A percentile compares a stretch with the other conserved stretches of the same genome.
phyloP scores from a whole-genome alignment of 2,113 vertebrate genomes.

The Illadopsis cleaveri region DNA sequence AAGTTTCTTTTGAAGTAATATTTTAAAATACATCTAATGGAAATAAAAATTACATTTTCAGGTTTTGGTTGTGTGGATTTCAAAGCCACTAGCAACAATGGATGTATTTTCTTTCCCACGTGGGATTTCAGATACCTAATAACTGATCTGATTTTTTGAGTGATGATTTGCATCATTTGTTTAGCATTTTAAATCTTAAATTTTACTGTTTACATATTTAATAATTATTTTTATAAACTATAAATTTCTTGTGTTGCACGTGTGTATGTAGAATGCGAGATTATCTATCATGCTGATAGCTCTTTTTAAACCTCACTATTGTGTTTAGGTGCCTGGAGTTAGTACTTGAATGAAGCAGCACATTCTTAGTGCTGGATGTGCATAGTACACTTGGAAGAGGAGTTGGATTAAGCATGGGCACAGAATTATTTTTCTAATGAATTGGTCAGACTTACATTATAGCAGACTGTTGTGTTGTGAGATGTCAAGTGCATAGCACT shows the following conservation, averaged over 20 bases:
- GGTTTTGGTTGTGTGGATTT: background rate
- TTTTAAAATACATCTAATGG: background rate
- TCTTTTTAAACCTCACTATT: background rate
- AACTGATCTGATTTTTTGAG: background rate
- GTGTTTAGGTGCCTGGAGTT: background rate
- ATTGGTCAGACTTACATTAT: background rate
- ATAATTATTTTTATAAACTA: background rate
- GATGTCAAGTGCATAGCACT: background rate
- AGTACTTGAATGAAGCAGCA: background rate
- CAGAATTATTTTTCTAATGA: background rate
- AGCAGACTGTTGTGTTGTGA: background rate
- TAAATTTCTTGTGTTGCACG: background rate
- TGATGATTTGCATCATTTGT: background rate
- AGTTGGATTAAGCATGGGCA: background rate
- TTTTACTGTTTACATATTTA: background rate
- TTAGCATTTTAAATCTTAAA: background rate
- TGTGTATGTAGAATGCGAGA: background rate
- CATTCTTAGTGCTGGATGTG: background rate
- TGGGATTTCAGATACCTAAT: background rate
- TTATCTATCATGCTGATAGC: background rate
- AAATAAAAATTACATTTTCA: background rate
- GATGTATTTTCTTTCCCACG: background rate
- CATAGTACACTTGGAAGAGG: background rate
- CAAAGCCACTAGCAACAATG: background rate
- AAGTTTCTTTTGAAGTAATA: conserved; percentile 16